These are phyloP conservation scores for Apamea epomidion DNA, from an alignment of 2,888 invertebrate genomes.

Conservation along the genomic window DNA sequence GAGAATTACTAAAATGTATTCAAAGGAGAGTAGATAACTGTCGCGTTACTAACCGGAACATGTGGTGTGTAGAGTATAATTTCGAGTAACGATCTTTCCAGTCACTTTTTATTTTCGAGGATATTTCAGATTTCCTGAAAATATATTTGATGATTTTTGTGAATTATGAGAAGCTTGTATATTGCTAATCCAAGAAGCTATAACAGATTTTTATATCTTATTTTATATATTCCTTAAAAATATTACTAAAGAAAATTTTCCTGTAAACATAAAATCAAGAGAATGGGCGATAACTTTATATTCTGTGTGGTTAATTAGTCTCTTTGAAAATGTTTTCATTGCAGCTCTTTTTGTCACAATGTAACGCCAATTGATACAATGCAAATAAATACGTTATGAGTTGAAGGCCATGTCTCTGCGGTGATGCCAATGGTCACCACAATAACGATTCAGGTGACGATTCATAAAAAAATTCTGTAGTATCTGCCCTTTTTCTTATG, in stretches of 20 bases:
- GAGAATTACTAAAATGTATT: slow-evolving; percentile 38
- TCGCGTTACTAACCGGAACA: slow-evolving; percentile 74
- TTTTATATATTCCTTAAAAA: slow-evolving; percentile 15
- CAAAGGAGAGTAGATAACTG: slow-evolving; percentile 49
- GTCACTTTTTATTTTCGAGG: slow-evolving; percentile 77
- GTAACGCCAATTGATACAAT: slow-evolving; percentile 29
- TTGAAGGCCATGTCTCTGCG: slow-evolving; percentile 52
- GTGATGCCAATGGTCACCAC: slow-evolving; percentile 32
- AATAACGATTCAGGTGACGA: slow-evolving; percentile 13
- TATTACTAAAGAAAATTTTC: slow-evolving; percentile 14
- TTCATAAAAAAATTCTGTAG: slow-evolving; percentile 4
- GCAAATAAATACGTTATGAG: slow-evolving; percentile 47
- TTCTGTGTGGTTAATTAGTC: slow-evolving; percentile 41
- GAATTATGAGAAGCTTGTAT: slow-evolving; percentile 8
- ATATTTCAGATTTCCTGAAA: slow-evolving; percentile 74
- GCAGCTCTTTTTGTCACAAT: slow-evolving; percentile 41
- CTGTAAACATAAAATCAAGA: slow-evolving; percentile 39
- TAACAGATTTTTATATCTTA: slow-evolving; percentile 18
- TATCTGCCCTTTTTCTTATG: background rate
- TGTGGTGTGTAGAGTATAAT: slow-evolving; percentile 78
- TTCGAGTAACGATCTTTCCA: slow-evolving; percentile 85
- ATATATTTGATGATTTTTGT: slow-evolving; percentile 29
- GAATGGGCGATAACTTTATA: slow-evolving; percentile 35
- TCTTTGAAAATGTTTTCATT: slow-evolving; percentile 35
- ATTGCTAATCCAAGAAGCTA: slow-evolving; percentile 16